Evolutionary conservation across 1,140 invertebrate species (phyloP).

Genomic region (Kradibia gibbosae): DNA sequence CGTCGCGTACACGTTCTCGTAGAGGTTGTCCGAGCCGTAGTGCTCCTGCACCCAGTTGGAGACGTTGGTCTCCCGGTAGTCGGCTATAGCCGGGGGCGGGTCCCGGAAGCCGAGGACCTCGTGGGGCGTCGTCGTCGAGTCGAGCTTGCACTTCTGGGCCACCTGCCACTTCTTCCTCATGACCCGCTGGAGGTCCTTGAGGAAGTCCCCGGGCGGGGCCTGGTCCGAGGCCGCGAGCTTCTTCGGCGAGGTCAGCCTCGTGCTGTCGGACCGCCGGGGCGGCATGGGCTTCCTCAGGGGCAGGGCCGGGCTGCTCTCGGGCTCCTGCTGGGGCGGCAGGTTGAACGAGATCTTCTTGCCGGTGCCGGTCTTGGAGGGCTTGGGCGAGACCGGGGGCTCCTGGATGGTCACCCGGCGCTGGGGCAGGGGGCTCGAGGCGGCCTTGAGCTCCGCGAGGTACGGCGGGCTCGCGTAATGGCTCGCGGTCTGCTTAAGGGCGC

Average conservation of each 20-base stretch:
- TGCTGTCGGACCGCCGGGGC: constrained; percentile 82
- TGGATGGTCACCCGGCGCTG: constrained; percentile 73
- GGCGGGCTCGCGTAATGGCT: constrained; percentile 67
- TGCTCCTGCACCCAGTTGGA: constrained; percentile 93
- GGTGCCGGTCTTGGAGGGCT: constrained; percentile 64
- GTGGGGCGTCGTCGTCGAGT: constrained; percentile 88
- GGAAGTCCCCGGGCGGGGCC: constrained; percentile 86
- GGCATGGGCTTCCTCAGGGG: constrained; percentile 75
- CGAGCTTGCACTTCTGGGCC: constrained; percentile 90
- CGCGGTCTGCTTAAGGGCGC: constrained; percentile 66
- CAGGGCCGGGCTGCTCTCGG: constrained; percentile 67
- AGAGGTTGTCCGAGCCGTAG: constrained; percentile 80
- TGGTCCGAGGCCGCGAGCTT: constrained; percentile 80
- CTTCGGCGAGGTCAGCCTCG: constrained; percentile 81
- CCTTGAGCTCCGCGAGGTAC: constrained; percentile 69
- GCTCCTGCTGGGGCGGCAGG: constrained; percentile 71
- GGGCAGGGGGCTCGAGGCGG: constrained; percentile 68
- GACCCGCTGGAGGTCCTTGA: constrained; percentile 89
- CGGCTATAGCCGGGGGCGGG: constrained; percentile 77
- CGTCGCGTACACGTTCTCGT: constrained; percentile 76
- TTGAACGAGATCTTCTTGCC: constrained; percentile 75
- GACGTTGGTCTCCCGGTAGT: constrained; percentile 87
- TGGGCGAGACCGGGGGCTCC: constrained; percentile 71
- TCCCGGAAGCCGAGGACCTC: constrained; percentile 92
- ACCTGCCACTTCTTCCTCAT: constrained; percentile 96